A percentile compares a stretch with the other conserved stretches of the same genome.
phyloP scores from a whole-genome alignment of 2,888 invertebrate genomes.

The Colletes collaris region DNA sequence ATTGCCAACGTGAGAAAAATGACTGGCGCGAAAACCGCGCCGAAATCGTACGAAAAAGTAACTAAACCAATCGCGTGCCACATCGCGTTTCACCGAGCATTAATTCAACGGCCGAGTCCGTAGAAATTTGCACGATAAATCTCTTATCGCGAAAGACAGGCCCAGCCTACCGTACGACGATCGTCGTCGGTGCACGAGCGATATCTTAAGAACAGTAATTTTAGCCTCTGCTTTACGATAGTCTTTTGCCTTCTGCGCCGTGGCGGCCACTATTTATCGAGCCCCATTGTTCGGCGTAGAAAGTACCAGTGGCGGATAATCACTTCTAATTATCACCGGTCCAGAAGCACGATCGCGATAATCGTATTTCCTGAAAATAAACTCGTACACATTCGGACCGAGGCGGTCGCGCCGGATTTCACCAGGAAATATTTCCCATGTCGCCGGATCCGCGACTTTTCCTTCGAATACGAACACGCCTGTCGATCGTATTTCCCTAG shows the following conservation, averaged over 20 bases:
- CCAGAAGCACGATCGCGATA: slow-evolving; percentile 67
- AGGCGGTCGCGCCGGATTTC: slow-evolving; percentile 48
- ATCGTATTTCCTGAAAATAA: slow-evolving; percentile 62
- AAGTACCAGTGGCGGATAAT: slow-evolving; percentile 66
- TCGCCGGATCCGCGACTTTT: slow-evolving; percentile 26
- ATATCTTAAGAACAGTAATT: slow-evolving; percentile 67
- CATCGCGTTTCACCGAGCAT: slow-evolving; percentile 34
- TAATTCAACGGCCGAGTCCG: slow-evolving; percentile 41
- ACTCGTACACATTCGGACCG: slow-evolving; percentile 32
- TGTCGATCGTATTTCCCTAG: background rate
- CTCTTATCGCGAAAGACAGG: slow-evolving; percentile 47
- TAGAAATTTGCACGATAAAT: slow-evolving; percentile 64
- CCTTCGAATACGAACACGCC: slow-evolving; percentile 12
- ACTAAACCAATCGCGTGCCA: slow-evolving; percentile 28
- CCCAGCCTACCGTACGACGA: slow-evolving; percentile 46
- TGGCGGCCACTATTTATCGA: slow-evolving; percentile 63
- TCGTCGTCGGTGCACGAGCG: slow-evolving; percentile 41
- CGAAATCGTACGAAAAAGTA: background rate
- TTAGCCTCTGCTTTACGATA: slow-evolving; percentile 60
- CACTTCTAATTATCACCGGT: slow-evolving; percentile 68
- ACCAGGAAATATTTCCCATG: slow-evolving; percentile 51
- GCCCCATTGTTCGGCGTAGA: slow-evolving; percentile 67
- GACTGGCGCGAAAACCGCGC: background rate
- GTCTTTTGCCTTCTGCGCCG: slow-evolving; percentile 51
- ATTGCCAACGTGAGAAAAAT: background rate